Percentiles rank a stretch among this genome's conserved stretches.
phyloP scores from a whole-genome alignment of 2,888 invertebrate species.

The Megamerina dolium region DNA sequence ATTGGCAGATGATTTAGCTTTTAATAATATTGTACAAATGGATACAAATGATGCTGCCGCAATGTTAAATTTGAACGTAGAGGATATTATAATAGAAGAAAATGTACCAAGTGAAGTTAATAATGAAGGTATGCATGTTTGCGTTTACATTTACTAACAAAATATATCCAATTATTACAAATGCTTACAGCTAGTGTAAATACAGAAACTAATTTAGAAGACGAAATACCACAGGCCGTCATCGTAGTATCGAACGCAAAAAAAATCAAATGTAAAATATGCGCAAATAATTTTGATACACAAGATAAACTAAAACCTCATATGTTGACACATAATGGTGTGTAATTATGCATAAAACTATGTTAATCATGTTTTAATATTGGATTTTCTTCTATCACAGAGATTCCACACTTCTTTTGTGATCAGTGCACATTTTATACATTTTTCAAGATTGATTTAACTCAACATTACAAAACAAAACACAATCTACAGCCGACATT shows the following conservation, averaged over 20 bases:
- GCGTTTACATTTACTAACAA: too few species aligned
- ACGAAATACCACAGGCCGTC: constrained; percentile 14
- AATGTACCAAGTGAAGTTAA: constrained; percentile 4
- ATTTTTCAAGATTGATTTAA: constrained; percentile 35
- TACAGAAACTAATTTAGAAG: too few species aligned
- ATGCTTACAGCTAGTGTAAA: too few species aligned
- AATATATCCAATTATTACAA: too few species aligned
- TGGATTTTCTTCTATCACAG: constrained; percentile 19
- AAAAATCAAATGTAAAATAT: constrained; percentile 22
- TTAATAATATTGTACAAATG: constrained; percentile 20
- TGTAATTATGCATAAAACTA: constrained; percentile 1
- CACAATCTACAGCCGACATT: constrained; percentile 27
- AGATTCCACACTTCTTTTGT: constrained; percentile 41
- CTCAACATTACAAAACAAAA: constrained; percentile 32
- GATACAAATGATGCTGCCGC: constrained; percentile 12
- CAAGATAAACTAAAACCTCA: constrained; percentile 24
- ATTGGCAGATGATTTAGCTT: constrained; percentile 18
- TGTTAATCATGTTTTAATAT: neutral
- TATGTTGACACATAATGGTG: constrained; percentile 27
- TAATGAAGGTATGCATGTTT: neutral
- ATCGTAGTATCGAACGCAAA: too few species aligned
- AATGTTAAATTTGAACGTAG: constrained; percentile 36
- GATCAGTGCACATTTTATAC: constrained; percentile 36
- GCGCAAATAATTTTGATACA: constrained; percentile 20
- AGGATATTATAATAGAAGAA: constrained; percentile 33